Conservation (phyloP, 2,888 invertebrate genomes). For the Melieria omissa region DNA sequence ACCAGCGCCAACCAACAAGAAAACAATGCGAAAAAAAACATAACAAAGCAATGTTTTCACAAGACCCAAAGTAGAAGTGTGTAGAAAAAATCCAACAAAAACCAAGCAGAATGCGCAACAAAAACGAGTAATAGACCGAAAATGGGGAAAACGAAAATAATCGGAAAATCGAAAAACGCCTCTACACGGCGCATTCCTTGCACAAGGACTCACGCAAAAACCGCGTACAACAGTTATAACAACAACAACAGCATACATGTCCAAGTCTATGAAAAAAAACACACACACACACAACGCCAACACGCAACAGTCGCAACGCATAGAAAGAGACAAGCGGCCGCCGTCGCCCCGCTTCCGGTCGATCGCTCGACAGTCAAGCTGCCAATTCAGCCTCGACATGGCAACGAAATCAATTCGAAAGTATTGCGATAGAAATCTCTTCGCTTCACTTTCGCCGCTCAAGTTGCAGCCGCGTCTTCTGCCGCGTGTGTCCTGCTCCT, state of each 20-base stretch:
- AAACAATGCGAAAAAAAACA: neutral
- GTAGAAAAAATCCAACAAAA: conserved; percentile 12
- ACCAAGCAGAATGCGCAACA: neutral
- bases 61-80: neutral
- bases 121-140: neutral
- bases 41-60: neutral
- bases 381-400: too few relatives aligned
- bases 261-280: conserved; percentile 11
- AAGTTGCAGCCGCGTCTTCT: neutral
- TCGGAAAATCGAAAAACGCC: conserved; percentile 1
- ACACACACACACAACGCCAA: neutral
- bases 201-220: too few relatives aligned
- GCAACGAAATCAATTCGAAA: neutral
- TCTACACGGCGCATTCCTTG: too few relatives aligned
- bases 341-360: neutral
- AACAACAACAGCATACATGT: conserved; percentile 6
- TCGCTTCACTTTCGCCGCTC: neutral
- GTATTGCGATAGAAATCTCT: conserved; percentile 17
- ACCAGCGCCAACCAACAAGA: neutral
- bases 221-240: too few relatives aligned
- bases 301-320: conserved; percentile 8
- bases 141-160: neutral
- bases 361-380: neutral
- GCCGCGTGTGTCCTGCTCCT: neutral
- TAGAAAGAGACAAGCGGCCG: neutral